Evolutionary conservation across 2,888 invertebrate species (phyloP), one percentile per base, ranked within the genome.

Genomic region (Eristalis arbustorum): DNA sequence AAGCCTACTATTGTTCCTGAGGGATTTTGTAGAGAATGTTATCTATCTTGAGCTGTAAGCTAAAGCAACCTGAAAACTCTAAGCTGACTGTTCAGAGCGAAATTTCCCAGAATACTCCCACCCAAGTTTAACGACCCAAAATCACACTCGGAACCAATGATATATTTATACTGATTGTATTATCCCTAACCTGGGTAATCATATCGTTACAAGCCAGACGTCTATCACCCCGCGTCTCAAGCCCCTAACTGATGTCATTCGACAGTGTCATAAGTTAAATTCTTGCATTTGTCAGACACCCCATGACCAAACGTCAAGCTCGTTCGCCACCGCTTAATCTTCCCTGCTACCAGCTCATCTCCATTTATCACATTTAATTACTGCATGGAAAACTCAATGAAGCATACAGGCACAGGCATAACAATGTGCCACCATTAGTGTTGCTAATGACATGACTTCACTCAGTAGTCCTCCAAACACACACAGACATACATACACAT

Each of bases 291-390:
- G 37, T 28, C 69, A 37, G n/a, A 40, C 59, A 68, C 13, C 42
- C 66, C 73, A 64, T 18, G 73, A 64, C 37, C 68, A 76, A 71
- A 69, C 77, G 76, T 77, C 68, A 59, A 40, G 49, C 68, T 69
- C 69, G 56, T 64, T 77, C 81, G 72, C 81, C 81, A 73, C 22
- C 72, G 42, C 61, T 75, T 77, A 82, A 85, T 82, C 85, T 73
- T 73, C 82, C 56, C 31, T 64, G 49, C 31, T 13, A 37, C 25
- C 72, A 72, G 77, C 85, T 77, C 57, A 75, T 68, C 82, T 74
- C 49, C 82, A 74, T 82, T 71, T 69, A 85, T 82, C 82, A 82
- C 61, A 68, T 77, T 69, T 85, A 82, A 85, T 85, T 77, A 85
- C 82, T 77, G 64, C 73, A 85, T 61, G 42, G 73, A 73, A 68